Conservation (phyloP, 2,888 invertebrate species). For the Psococerastis gibbosa region DNA sequence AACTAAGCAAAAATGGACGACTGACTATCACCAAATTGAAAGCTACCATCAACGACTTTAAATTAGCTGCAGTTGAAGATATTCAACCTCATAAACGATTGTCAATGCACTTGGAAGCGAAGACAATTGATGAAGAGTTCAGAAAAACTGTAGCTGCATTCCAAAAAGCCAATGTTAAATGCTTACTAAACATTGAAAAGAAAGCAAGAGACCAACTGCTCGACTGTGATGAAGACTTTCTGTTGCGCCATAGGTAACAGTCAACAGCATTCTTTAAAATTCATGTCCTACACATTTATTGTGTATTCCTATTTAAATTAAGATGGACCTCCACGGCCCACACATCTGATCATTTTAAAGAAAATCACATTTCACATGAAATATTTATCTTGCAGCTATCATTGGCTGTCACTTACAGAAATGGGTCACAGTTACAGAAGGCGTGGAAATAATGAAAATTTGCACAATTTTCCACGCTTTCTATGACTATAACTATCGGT, state of each 20-base stretch:
- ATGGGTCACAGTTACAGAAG: too few relatives aligned
- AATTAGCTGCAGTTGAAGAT: conserved; percentile 44
- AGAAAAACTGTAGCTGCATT: conserved; percentile 54
- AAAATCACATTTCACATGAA: too few relatives aligned
- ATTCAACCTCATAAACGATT: conserved; percentile 28
- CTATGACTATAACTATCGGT: too few relatives aligned
- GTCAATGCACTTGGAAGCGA: conserved; percentile 41
- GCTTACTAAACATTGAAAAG: conserved; percentile 61
- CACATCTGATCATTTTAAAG: too few relatives aligned
- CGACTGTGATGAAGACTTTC: conserved; percentile 30
- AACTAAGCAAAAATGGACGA: conserved; percentile 56
- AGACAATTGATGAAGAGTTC: conserved; percentile 47
- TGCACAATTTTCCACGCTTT: too few relatives aligned
- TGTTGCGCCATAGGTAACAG: conserved; percentile 36
- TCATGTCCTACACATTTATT: too few relatives aligned
- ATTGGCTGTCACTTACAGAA: too few relatives aligned
- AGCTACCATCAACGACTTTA: conserved; percentile 49
- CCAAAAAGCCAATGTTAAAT: conserved; percentile 59
- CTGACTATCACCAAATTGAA: conserved; percentile 43
- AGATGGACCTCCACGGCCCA: too few relatives aligned
- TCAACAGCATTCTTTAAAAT: too few relatives aligned
- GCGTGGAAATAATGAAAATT: too few relatives aligned
- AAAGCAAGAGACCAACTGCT: conserved; percentile 52
- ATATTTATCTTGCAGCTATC: too few relatives aligned
- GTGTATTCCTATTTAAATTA: too few relatives aligned